Base-by-base conservation (phyloP, 2,888 invertebrate genomes). In the Dilophus febrilis region DNA sequence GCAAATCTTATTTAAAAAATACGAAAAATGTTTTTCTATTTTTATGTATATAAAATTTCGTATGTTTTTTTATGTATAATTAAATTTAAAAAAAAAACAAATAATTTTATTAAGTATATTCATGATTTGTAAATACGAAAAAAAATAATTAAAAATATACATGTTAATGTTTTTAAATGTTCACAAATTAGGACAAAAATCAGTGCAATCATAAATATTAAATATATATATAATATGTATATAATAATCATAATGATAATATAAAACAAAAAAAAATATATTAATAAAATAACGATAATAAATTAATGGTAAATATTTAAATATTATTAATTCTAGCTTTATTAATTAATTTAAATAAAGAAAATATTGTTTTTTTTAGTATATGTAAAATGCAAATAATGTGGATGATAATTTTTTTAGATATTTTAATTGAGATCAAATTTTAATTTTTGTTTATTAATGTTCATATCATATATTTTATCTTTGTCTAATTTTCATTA, bases 131-230 rank as follows among this genome's bases (percentile, higher is more conserved):
- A n/a, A n/a, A n/a, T 32, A 41, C n/a, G 10, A 34, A 37, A 41
- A 34, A 11, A 19, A 35, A 30, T 36, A 29, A 29, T n/a, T n/a
- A 38, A 39, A 29, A 27, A 28, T 30, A 29, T 14, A 14, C 30
- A 36, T 19, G n/a, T 26, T 30, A 38, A 28, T 16, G 28, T 32
- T 29, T 37, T 19, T 28, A 35, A 38, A 22, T 8, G 22, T 22
- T 22, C 22, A 22, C 22, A 22, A 34, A 34, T 34, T 19, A 48
- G 48, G 48, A 49, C 48, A 49, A 50, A 50, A 49, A 50, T 48
- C 48, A 50, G 49, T 50, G 49, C 44, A 45, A 37, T 34, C 34
- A 34, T 17, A n/a, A 7, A 7, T n/a, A 7, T 29, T 17, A 34
- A 18, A 17, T 34, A 34, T 33, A 34, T 18, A 34, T 12, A 34